A percentile compares a stretch with the other conserved stretches of the same genome.
phyloP scores from a whole-genome alignment of 2,888 invertebrate genomes.

The Drosophila eohydei region DNA sequence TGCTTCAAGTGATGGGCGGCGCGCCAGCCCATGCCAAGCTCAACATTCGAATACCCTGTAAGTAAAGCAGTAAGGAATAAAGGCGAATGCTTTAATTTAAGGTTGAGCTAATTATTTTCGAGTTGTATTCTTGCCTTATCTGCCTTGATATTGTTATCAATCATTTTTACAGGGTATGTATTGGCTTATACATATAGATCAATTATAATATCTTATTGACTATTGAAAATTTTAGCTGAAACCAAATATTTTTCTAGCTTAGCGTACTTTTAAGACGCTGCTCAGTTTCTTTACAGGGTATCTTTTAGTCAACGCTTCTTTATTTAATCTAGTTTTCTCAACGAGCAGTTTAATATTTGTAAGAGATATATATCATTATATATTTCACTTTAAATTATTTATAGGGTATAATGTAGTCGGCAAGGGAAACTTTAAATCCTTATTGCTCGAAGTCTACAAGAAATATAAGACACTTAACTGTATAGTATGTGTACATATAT shows the following conservation, averaged over 20 bases:
- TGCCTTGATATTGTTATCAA: too few relatives aligned
- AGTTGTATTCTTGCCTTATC: too few relatives aligned
- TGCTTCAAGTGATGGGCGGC: constrained; percentile 21
- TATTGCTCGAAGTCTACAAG: not conserved
- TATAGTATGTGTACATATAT: not conserved
- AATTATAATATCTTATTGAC: not conserved
- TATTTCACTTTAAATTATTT: not conserved
- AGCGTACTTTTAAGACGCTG: too few relatives aligned
- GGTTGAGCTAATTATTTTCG: too few relatives aligned
- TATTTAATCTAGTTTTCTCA: not conserved
- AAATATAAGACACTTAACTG: not conserved
- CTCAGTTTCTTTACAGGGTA: not conserved
- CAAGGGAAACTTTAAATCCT: not conserved
- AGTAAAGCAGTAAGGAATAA: too few relatives aligned
- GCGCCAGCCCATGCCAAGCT: not conserved
- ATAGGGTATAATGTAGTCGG: not conserved
- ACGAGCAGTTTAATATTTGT: too few relatives aligned
- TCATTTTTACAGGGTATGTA: not conserved
- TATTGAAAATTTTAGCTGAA: not conserved
- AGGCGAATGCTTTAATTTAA: not conserved
- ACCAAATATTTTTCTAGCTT: too few relatives aligned
- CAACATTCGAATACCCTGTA: constrained; percentile 17
- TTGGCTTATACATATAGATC: not conserved
- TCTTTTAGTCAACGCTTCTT: not conserved
- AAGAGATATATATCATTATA: too few relatives aligned